Conservation (phyloP, 2,113 vertebrate genomes). For the Syrmaticus mikado region DNA sequence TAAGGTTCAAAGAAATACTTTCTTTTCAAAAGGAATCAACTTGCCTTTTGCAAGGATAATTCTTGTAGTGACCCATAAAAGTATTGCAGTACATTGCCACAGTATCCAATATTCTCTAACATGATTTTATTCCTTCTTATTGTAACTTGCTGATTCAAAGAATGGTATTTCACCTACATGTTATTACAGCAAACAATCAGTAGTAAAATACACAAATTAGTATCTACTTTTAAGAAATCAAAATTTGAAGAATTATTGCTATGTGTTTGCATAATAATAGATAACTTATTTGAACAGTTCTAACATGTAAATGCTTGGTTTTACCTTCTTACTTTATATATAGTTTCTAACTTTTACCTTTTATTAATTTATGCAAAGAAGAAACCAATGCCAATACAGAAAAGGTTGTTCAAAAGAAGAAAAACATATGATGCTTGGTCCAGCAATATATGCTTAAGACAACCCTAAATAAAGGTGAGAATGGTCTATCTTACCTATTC, state of each 20-base stretch:
- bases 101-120: not conserved
- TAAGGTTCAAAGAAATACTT: constrained; percentile 3
- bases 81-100: constrained; percentile 9
- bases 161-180: not conserved
- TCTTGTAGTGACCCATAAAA: constrained; percentile 30
- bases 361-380: not conserved
- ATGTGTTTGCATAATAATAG: not conserved
- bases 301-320: not conserved
- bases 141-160: not conserved
- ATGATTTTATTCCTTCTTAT: constrained; percentile 22
- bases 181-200: not conserved
- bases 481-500: not conserved
- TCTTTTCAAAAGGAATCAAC: constrained; percentile 50
- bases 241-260: constrained; percentile 17
- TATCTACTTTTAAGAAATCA: constrained; percentile 13
- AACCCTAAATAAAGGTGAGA: not conserved
- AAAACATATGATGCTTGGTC: not conserved
- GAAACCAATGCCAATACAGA: not conserved
- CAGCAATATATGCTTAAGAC: not conserved
- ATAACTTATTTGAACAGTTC: not conserved
- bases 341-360: not conserved
- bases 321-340: not conserved
- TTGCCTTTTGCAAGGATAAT: constrained; percentile 41
- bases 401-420: not conserved
- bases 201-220: not conserved